Evolutionary conservation across 2,888 invertebrate genomes (phyloP).

Genomic region (Pseudolycoriella hygida): DNA sequence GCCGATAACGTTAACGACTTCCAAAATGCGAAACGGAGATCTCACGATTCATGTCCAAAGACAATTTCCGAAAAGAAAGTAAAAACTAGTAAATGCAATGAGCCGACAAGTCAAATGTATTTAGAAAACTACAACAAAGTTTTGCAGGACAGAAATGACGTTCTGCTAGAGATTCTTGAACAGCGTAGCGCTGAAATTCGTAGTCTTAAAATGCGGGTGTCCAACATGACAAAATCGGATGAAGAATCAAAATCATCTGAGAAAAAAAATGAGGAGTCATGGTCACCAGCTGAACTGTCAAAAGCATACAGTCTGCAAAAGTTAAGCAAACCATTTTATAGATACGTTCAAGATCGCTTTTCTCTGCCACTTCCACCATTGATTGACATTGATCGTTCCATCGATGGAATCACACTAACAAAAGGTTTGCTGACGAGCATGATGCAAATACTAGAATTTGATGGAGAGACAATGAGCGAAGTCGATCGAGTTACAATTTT

Average conservation of each 20-base stretch:
- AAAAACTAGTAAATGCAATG: too few relatives aligned
- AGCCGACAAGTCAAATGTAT: not conserved
- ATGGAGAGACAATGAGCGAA: conserved; percentile 1
- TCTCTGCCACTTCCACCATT: conserved; percentile 1
- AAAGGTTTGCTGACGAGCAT: conserved; percentile 5
- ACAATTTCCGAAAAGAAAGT: too few relatives aligned
- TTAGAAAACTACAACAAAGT: not conserved
- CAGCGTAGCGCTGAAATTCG: conserved; percentile 4
- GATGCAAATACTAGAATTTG: conserved; percentile 4
- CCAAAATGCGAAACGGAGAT: too few relatives aligned
- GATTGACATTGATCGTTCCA: not conserved
- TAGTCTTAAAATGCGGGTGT: not conserved
- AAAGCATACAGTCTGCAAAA: conserved; percentile 4
- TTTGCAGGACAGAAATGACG: conserved; percentile 4
- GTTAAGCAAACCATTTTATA: conserved; percentile 2
- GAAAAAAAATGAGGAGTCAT: not conserved
- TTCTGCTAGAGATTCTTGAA: conserved; percentile 3
- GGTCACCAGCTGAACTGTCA: conserved; percentile 1
- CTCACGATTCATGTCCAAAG: too few relatives aligned
- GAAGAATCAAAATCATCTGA: not conserved
- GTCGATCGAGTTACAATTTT: conserved; percentile 3
- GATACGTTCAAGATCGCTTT: conserved; percentile 2
- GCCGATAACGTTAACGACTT: too few relatives aligned
- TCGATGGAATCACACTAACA: not conserved
- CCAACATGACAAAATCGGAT: conserved; percentile 1